Evolutionary conservation across 2,113 vertebrate species (phyloP).

Genomic region (Mormoops blainvillei): DNA sequence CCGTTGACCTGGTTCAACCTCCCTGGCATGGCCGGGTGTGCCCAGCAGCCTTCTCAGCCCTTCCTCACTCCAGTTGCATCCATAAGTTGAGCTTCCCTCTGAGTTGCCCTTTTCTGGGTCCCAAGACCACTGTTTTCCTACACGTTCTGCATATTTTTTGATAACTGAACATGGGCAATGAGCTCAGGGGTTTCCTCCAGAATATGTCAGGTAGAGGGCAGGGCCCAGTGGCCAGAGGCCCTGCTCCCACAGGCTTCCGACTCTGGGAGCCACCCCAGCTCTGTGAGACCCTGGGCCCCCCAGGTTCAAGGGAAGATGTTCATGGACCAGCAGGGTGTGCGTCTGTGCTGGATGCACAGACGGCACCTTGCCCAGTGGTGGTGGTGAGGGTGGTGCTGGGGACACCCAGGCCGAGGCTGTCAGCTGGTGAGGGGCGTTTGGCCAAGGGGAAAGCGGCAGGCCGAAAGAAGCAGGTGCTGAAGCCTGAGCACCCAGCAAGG

Average conservation of each 20-base stretch:
- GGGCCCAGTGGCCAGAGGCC: not conserved
- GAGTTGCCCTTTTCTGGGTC: not conserved
- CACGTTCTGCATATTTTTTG: not conserved
- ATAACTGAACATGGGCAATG: not conserved
- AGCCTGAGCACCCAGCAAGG: not conserved
- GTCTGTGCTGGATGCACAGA: not conserved
- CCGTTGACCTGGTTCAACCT: not conserved
- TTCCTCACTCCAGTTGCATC: not conserved
- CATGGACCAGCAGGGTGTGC: not conserved
- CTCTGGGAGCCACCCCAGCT: not conserved
- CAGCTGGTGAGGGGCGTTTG: not conserved
- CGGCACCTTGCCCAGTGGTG: not conserved
- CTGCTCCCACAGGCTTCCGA: too few relatives aligned
- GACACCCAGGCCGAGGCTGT: rapidly evolving
- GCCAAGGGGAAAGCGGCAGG: not conserved
- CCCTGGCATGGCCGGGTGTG: rapidly evolving
- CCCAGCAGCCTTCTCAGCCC: not conserved
- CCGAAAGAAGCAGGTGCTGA: rapidly evolving
- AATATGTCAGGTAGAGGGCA: not conserved
- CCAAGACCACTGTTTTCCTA: not conserved
- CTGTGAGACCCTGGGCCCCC: not conserved
- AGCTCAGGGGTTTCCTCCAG: not conserved
- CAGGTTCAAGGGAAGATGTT: not conserved
- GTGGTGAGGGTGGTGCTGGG: not conserved
- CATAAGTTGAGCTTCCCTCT: not conserved